phyloP scores from a whole-genome alignment of 2,113 vertebrate genomes.

The Noturus placidus region DNA sequence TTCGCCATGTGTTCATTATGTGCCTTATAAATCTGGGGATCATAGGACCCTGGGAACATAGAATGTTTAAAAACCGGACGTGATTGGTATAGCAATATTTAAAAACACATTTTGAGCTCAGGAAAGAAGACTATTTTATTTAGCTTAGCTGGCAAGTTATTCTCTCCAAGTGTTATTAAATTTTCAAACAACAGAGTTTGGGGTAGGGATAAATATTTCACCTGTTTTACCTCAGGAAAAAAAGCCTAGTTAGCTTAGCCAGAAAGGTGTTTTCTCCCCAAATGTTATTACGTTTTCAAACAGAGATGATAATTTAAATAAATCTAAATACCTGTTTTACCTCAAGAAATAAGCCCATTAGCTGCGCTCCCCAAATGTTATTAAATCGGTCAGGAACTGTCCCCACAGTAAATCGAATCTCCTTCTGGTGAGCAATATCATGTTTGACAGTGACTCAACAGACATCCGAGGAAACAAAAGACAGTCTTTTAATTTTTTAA shows the following conservation, averaged over 20 bases:
- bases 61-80: too few species aligned
- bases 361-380: background rate
- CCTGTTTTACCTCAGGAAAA: background rate
- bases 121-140: background rate
- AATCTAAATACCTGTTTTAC: background rate
- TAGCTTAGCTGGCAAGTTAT: background rate
- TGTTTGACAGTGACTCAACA: background rate
- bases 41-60: too few species aligned
- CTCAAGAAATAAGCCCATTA: background rate
- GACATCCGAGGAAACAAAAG: background rate
- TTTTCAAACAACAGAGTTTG: background rate
- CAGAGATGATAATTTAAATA: background rate
- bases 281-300: background rate
- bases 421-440: background rate
- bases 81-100: background rate
- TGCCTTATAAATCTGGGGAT: too few species aligned
- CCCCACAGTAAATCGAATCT: background rate
- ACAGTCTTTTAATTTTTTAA: background rate
- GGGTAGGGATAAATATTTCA: background rate
- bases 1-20: too few species aligned
- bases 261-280: background rate
- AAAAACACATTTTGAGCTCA: background rate
- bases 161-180: background rate
- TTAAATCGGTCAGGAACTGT: background rate
- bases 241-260: background rate